Conservation (phyloP, 2,113 vertebrate genomes). For the Plecotus auritus region DNA sequence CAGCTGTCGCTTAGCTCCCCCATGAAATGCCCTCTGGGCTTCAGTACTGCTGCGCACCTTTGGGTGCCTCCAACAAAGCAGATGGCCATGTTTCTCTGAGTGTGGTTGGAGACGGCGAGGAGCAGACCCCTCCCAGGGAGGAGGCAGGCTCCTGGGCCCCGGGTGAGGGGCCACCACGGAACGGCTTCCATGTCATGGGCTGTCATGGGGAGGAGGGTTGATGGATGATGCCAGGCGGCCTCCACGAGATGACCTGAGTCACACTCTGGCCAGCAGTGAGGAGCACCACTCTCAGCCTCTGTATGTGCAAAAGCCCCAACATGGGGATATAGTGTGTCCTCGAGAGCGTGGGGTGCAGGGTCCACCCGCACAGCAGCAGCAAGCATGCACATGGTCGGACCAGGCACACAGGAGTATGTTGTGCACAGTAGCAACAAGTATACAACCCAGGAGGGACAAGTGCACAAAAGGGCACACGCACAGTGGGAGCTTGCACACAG, state of each 20-base stretch:
- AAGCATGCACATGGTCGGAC: not conserved
- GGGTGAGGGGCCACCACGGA: not conserved
- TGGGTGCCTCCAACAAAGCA: not conserved
- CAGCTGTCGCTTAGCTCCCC: not conserved
- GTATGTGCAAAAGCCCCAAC: not conserved
- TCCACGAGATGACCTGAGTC: not conserved
- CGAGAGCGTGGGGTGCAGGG: accelerated
- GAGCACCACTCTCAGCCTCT: no score
- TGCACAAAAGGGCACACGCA: not conserved
- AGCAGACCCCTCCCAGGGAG: not conserved
- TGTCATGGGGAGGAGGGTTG: not conserved
- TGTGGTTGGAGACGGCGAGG: not conserved
- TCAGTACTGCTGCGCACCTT: not conserved
- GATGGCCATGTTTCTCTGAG: not conserved
- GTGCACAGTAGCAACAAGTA: not conserved
- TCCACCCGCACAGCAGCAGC: not conserved
- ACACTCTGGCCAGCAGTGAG: not conserved
- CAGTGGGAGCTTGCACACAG: not conserved
- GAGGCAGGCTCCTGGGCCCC: not conserved
- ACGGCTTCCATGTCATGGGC: not conserved
- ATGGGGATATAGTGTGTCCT: accelerated
- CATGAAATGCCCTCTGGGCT: not conserved
- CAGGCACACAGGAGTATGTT: not conserved
- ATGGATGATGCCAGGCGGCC: not conserved
- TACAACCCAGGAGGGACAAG: not conserved